Base-by-base conservation (phyloP, 23 tunicate species). In the Pegea sp. region DNA sequence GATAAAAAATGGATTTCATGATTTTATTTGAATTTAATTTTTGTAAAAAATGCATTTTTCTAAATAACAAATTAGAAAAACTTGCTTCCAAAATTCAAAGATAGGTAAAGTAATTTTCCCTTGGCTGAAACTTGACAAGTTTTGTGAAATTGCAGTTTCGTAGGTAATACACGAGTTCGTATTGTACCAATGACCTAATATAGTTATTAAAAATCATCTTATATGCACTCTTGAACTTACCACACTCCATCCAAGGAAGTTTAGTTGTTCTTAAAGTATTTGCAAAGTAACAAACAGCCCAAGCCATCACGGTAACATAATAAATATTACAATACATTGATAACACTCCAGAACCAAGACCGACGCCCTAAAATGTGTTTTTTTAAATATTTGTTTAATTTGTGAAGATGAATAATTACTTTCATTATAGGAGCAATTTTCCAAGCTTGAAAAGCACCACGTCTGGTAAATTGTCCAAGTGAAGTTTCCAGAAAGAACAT, bases 31-130 rank as follows among this genome's bases (percentile, higher is more conserved):
- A n/a, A n/a, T n/a, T n/a, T n/a, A n/a, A n/a, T n/a, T n/a, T n/a
- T n/a, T n/a, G n/a, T n/a, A n/a, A n/a, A n/a, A n/a, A n/a, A n/a
- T n/a, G n/a, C n/a, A n/a, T n/a, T n/a, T n/a, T n/a, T n/a, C n/a
- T n/a, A n/a, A n/a, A n/a, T n/a, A n/a, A n/a, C n/a, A n/a, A n/a
- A n/a, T n/a, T n/a, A n/a, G 3, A 27, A 3, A 43, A 25, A 24
- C 73, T 20, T 63, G 69, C 90, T 69, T 55, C 90, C 90, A 77
- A 50, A 69, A 77, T 64, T 77, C 90, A 3, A 38, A 62, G 26
- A 70, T 64, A 1, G 90, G 90, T 29, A 71, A 59, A 26, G n/a
- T n/a, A n/a, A n/a, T n/a, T n/a, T n/a, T n/a, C n/a, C n/a, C n/a
- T n/a, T n/a, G n/a, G n/a, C n/a, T n/a, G n/a, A n/a, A n/a, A n/a